These are phyloP conservation scores for Branchellion lobata DNA, from an alignment of 2,888 invertebrate genomes.

Conservation along the genomic window DNA sequence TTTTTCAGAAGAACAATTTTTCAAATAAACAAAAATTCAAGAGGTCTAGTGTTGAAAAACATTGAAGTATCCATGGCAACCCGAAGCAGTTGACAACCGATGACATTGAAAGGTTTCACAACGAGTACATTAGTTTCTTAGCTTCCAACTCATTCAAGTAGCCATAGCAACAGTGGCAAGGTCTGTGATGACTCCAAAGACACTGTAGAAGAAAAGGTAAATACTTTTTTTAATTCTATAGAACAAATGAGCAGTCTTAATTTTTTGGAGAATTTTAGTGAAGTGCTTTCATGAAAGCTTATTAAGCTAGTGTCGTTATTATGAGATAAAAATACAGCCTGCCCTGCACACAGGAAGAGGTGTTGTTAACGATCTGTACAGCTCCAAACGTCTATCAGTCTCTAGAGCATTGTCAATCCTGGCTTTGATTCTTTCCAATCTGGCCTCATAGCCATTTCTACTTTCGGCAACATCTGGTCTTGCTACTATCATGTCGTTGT, in stretches of 20 bases:
- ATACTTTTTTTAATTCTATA: neutral
- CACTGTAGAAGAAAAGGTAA: neutral
- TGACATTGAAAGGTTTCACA: neutral
- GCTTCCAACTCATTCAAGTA: neutral
- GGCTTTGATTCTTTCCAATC: conserved; percentile 41
- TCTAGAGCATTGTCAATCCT: conserved; percentile 43
- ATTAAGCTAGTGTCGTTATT: too few species aligned
- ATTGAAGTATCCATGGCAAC: too few species aligned
- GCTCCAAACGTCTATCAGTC: conserved; percentile 43
- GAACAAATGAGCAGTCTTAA: neutral
- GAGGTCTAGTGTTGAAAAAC: too few species aligned
- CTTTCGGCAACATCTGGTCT: neutral
- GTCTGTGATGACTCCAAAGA: neutral
- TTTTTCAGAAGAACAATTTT: too few species aligned
- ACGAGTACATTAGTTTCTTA: neutral
- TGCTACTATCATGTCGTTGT: neutral
- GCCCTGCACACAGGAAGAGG: neutral
- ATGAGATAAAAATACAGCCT: too few species aligned
- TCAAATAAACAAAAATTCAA: too few species aligned
- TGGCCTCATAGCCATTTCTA: conserved; percentile 19
- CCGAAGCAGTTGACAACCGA: too few species aligned
- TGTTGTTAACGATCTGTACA: neutral
- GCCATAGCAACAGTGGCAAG: neutral
- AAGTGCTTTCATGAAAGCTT: neutral
- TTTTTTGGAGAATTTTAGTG: neutral